phyloP scores from a whole-genome alignment of 2,888 invertebrate genomes.

The Sesia bembeciformis region DNA sequence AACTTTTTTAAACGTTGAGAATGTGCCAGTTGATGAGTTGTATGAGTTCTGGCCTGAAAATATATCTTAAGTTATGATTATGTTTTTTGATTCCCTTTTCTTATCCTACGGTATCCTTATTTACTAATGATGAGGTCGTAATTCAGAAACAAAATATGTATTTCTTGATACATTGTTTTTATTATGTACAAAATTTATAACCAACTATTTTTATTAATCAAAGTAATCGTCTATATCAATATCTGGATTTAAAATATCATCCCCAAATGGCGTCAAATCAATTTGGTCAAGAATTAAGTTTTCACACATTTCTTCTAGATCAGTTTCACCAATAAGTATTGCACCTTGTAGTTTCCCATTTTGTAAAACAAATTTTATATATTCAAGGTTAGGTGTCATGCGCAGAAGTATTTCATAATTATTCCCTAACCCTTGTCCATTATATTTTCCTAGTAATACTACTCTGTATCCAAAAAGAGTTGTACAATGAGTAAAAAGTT shows the following conservation, averaged over 20 bases:
- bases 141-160: too few relatives aligned
- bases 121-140: too few relatives aligned
- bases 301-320: conserved; percentile 98
- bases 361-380: conserved; percentile 90
- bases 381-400: conserved; percentile 86
- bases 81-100: too few relatives aligned
- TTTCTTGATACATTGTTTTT: too few relatives aligned
- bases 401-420: conserved; percentile 90
- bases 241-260: conserved; percentile 94
- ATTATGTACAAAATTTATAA: too few relatives aligned
- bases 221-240: conserved; percentile 99
- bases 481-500: conserved; percentile 97
- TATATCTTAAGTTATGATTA: too few relatives aligned
- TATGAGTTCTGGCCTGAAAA: too few relatives aligned
- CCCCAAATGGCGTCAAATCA: conserved; percentile 90
- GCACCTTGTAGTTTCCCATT: conserved; percentile 93
- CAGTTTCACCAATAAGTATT: conserved; percentile 96
- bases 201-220: conserved; percentile 76
- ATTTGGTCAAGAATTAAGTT: conserved; percentile 96
- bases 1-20: too few relatives aligned
- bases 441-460: conserved; percentile 91
- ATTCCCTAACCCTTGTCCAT: conserved; percentile 89
- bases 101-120: too few relatives aligned
- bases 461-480: conserved; percentile 95
- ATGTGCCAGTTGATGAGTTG: too few relatives aligned